phyloP scores from a whole-genome alignment of 2,888 invertebrate species.

The Oxystoma pomonae region DNA sequence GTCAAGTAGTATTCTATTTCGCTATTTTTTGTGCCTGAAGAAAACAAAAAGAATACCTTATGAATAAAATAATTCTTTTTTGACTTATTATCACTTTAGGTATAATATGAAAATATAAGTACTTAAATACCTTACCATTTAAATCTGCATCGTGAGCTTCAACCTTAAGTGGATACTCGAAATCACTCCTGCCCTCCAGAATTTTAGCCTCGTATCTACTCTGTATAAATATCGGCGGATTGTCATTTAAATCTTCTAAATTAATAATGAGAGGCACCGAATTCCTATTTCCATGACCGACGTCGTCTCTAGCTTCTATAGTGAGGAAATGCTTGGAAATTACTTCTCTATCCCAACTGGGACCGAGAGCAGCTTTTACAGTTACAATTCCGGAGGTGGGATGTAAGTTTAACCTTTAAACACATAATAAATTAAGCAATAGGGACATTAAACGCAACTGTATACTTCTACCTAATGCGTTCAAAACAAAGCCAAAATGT shows the following conservation, averaged over 20 bases:
- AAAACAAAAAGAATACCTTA: constrained; percentile 8
- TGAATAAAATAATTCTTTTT: too few relatives aligned
- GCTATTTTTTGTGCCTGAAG: constrained; percentile 68
- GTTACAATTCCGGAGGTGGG: constrained; percentile 80
- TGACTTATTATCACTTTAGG: too few relatives aligned
- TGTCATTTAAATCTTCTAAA: constrained; percentile 86
- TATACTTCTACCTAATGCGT: too few relatives aligned
- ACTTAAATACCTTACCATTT: constrained; percentile 71
- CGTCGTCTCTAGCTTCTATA: constrained; percentile 85
- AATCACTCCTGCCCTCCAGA: constrained; percentile 75
- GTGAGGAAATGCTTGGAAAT: constrained; percentile 80
- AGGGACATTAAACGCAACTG: too few relatives aligned
- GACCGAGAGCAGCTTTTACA: constrained; percentile 69
- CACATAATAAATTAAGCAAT: not conserved
- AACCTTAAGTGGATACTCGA: constrained; percentile 70
- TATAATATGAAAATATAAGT: too few relatives aligned
- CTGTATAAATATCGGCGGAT: constrained; percentile 79
- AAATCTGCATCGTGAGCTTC: constrained; percentile 84
- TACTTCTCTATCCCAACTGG: constrained; percentile 82
- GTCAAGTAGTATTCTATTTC: constrained; percentile 74
- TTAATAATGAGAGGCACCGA: constrained; percentile 79
- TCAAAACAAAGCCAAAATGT: too few relatives aligned
- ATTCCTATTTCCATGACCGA: constrained; percentile 80
- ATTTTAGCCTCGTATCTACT: constrained; percentile 79
- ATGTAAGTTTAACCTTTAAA: constrained; percentile 71